Percentiles rank a stretch among this genome's conserved stretches.
phyloP scores from a whole-genome alignment of 2,113 vertebrate species.

The Aptenodytes forsteri region DNA sequence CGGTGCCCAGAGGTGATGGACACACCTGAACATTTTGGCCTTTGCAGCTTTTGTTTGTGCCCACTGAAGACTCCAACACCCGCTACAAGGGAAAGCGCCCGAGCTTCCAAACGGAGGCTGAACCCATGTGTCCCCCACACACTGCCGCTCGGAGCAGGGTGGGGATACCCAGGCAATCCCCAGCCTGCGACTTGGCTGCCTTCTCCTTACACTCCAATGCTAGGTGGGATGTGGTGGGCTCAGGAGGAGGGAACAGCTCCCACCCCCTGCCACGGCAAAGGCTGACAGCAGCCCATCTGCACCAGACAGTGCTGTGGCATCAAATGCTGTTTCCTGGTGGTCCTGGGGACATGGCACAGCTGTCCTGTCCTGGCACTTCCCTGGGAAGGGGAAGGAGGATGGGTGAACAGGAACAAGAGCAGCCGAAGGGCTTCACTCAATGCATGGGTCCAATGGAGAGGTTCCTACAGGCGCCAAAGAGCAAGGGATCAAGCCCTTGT shows the following conservation, averaged over 20 bases:
- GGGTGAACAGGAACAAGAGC: background rate
- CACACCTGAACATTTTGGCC: background rate
- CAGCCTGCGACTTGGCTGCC: background rate
- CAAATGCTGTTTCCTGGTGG: background rate
- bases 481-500: background rate
- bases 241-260: background rate
- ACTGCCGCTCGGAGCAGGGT: accelerated
- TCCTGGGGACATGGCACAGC: background rate
- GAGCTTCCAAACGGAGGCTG: background rate
- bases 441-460: background rate
- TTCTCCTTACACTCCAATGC: background rate
- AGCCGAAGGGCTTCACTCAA: background rate
- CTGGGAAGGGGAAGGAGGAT: background rate
- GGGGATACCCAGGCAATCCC: background rate
- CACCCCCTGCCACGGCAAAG: accelerated
- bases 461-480: background rate
- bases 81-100: accelerated
- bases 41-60: background rate
- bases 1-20: background rate
- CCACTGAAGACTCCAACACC: background rate
- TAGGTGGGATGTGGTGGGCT: background rate
- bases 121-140: accelerated
- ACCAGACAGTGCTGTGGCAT: background rate
- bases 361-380: background rate
- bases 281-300: accelerated